A percentile compares a stretch with the other conserved stretches of the same genome.
These are phyloP conservation scores for Burhinus bistriatus DNA, from an alignment of 2,113 vertebrate genomes.

Conservation along the genomic window DNA sequence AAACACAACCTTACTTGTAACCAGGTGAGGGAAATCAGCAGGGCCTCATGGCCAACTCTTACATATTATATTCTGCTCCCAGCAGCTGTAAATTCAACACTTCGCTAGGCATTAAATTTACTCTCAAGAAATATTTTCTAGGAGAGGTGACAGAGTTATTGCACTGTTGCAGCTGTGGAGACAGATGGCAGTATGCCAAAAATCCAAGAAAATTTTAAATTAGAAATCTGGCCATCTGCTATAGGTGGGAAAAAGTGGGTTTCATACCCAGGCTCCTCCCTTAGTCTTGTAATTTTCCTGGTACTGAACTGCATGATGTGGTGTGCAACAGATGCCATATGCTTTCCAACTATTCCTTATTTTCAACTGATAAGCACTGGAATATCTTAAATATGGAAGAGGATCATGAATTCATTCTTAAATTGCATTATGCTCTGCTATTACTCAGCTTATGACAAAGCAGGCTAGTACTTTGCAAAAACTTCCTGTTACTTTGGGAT, in stretches of 20 bases:
- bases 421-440: background rate
- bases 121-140: constrained; percentile 54
- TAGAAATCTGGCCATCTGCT: constrained; percentile 52
- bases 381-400: background rate
- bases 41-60: background rate
- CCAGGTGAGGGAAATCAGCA: constrained; percentile 35
- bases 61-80: constrained; percentile 17
- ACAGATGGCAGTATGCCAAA: constrained; percentile 44
- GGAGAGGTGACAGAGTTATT: constrained; percentile 58
- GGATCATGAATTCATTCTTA: background rate
- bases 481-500: background rate
- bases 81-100: constrained; percentile 52
- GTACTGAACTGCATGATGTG: background rate
- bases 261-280: background rate
- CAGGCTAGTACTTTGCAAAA: background rate
- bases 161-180: constrained; percentile 50
- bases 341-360: background rate
- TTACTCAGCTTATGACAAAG: background rate
- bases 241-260: background rate
- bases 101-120: constrained; percentile 49
- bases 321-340: background rate
- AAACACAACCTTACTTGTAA: constrained; percentile 12
- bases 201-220: constrained; percentile 45
- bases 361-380: background rate
- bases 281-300: background rate